Conservation (phyloP, 2,888 invertebrate genomes). For the Masnerella sp. region DNA sequence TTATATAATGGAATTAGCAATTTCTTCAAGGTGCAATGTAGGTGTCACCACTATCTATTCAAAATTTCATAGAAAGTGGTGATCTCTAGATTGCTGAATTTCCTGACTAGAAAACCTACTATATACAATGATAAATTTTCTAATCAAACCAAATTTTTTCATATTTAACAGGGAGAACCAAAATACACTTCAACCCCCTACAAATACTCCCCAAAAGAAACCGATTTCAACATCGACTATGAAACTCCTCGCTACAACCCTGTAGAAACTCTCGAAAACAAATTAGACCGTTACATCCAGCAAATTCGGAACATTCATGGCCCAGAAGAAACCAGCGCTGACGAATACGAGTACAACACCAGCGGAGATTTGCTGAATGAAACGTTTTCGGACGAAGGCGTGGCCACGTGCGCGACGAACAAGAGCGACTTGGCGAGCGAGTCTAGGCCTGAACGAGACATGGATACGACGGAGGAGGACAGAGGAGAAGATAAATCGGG, state of each 20-base stretch:
- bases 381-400: slow-evolving; percentile 57
- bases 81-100: too few species aligned
- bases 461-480: slow-evolving; percentile 32
- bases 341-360: slow-evolving; percentile 71
- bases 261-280: slow-evolving; percentile 62
- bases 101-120: too few species aligned
- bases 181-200: slow-evolving; percentile 27
- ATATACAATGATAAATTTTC: too few species aligned
- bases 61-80: too few species aligned
- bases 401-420: slow-evolving; percentile 32
- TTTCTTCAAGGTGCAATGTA: too few species aligned
- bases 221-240: not conserved
- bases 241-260: slow-evolving; percentile 8
- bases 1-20: too few species aligned
- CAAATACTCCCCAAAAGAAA: slow-evolving; percentile 1
- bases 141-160: slow-evolving; percentile 2
- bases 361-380: slow-evolving; percentile 72
- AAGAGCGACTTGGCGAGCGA: slow-evolving; percentile 41
- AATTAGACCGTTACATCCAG: slow-evolving; percentile 70
- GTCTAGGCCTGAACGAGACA: slow-evolving; percentile 36
- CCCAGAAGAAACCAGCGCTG: slow-evolving; percentile 58
- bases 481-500: slow-evolving; percentile 25
- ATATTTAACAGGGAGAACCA: slow-evolving; percentile 32
- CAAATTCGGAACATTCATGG: slow-evolving; percentile 69
- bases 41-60: too few species aligned